Percentiles rank a stretch among this genome's conserved stretches.
These are phyloP conservation scores for Chloropsis hardwickii DNA, from an alignment of 2,113 vertebrate species.

Conservation along the genomic window DNA sequence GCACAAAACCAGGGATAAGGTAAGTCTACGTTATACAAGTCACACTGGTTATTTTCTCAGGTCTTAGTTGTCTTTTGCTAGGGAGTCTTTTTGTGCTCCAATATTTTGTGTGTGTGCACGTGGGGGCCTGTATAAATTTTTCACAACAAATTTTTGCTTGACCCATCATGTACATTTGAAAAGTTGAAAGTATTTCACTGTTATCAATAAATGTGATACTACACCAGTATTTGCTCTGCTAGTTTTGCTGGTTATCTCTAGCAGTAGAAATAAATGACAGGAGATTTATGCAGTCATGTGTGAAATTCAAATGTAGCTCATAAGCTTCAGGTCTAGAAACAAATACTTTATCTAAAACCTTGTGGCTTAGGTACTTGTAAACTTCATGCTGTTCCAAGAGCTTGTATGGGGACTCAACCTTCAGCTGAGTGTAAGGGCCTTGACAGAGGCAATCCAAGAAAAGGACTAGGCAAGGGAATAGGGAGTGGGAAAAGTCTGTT, in stretches of 20 bases:
- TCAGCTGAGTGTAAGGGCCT: not conserved
- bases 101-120: not conserved
- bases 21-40: not conserved
- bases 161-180: not conserved
- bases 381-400: not conserved
- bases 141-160: not conserved
- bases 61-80: not conserved
- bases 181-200: not conserved
- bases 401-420: accelerated
- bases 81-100: not conserved
- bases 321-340: not conserved
- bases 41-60: not conserved
- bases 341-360: not conserved
- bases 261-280: not conserved
- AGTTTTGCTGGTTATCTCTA: not conserved
- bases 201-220: not conserved
- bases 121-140: not conserved
- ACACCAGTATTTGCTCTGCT: not conserved
- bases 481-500: not conserved
- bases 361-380: not conserved
- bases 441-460: not conserved
- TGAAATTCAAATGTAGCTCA: not conserved
- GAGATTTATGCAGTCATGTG: not conserved
- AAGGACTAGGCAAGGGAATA: not conserved
- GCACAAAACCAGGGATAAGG: not conserved